A percentile compares a stretch with the other conserved stretches of the same genome.
These are phyloP conservation scores for Scolopax mira DNA, from an alignment of 2,113 vertebrate genomes.

Conservation along the genomic window DNA sequence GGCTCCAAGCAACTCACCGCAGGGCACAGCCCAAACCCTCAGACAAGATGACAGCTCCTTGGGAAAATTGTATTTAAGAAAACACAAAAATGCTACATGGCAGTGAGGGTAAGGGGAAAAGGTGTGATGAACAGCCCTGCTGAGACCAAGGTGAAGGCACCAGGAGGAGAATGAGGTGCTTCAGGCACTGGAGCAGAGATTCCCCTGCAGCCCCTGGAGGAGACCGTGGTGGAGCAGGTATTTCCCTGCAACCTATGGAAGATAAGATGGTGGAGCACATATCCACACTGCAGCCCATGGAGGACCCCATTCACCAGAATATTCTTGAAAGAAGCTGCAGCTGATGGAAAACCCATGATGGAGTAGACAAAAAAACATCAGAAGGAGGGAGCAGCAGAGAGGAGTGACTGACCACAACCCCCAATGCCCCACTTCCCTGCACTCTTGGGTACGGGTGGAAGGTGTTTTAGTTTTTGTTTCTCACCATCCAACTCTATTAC, in stretches of 20 bases:
- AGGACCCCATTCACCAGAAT: not conserved
- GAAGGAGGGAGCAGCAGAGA: not conserved
- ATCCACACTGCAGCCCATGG: rapidly evolving
- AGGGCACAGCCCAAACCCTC: rapidly evolving
- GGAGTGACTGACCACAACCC: not conserved
- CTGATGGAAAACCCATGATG: not conserved
- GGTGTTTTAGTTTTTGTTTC: not conserved
- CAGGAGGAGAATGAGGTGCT: not conserved
- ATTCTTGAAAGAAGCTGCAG: not conserved
- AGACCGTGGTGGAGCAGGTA: not conserved
- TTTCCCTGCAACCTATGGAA: not conserved
- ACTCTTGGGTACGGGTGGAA: rapidly evolving
- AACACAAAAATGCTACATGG: not conserved
- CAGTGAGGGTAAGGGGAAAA: not conserved
- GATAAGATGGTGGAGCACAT: not conserved
- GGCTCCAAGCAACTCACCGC: rapidly evolving
- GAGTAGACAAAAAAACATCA: not conserved
- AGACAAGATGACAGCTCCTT: rapidly evolving
- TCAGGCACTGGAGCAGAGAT: not conserved
- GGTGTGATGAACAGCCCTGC: not conserved
- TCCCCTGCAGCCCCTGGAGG: not conserved
- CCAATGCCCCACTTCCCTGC: not conserved
- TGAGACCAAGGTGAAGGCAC: not conserved
- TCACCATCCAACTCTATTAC: not conserved
- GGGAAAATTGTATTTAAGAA: not conserved